Percentiles rank a stretch among this genome's conserved stretches.
Conservation (phyloP, 2,113 vertebrate species). For the Prunella fulvescens region DNA sequence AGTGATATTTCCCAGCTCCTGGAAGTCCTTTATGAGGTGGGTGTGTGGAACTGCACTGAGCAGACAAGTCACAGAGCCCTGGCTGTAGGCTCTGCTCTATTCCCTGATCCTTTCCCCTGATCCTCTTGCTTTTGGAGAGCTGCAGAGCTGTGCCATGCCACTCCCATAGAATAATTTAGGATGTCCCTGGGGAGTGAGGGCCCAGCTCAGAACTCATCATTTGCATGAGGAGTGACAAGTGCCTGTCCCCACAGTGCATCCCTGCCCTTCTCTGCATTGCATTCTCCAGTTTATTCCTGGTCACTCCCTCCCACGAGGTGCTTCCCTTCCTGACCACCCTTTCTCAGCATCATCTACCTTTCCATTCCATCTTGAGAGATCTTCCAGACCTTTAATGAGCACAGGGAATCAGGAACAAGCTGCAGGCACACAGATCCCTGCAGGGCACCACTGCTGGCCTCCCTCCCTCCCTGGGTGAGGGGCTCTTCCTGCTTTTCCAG, state of each 20-base stretch:
- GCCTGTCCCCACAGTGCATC: background rate
- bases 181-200: background rate
- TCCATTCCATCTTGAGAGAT: background rate
- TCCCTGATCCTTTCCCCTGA: background rate
- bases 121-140: background rate
- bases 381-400: background rate
- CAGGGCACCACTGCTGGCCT: background rate
- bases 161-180: background rate
- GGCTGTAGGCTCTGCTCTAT: background rate
- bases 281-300: background rate
- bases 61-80: background rate
- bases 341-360: background rate
- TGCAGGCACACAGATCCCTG: background rate
- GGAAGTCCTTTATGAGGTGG: background rate
- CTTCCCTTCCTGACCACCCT: background rate
- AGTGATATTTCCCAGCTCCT: background rate
- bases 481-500: background rate
- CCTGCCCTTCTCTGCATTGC: background rate
- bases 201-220: background rate
- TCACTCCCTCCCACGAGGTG: rapidly evolving
- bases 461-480: background rate
- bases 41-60: background rate
- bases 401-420: rapidly evolving
- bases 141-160: background rate
- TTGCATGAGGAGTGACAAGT: background rate